Conservation (phyloP, 2,888 invertebrate species). For the Thereva unica region DNA sequence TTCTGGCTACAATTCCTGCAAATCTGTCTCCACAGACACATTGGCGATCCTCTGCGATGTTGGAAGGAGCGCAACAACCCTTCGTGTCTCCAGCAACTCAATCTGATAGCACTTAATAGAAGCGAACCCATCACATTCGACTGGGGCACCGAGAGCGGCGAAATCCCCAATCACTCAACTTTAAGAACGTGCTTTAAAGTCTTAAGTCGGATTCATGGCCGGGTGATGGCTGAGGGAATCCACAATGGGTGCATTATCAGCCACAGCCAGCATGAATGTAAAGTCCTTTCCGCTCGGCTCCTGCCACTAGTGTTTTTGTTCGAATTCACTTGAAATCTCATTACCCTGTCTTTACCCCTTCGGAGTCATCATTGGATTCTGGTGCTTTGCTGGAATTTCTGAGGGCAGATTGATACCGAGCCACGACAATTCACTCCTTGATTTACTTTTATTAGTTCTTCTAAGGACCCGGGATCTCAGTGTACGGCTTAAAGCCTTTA, state of each 20-base stretch:
- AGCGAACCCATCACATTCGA: slow-evolving; percentile 6
- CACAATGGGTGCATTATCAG: slow-evolving; percentile 34
- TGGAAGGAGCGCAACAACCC: background rate
- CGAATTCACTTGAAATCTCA: slow-evolving; percentile 34
- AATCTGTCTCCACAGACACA: too few relatives aligned
- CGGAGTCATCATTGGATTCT: slow-evolving; percentile 23
- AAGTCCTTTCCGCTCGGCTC: slow-evolving; percentile 24
- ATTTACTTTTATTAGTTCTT: slow-evolving; percentile 33
- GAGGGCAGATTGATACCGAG: slow-evolving; percentile 27
- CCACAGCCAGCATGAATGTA: slow-evolving; percentile 29
- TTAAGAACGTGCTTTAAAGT: slow-evolving; percentile 33
- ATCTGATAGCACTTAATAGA: background rate
- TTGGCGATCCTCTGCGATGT: too few relatives aligned
- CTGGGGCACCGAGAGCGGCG: slow-evolving; percentile 13
- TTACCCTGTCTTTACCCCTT: slow-evolving; percentile 22
- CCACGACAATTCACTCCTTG: slow-evolving; percentile 26
- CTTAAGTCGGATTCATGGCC: slow-evolving; percentile 23
- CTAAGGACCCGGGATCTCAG: slow-evolving; percentile 23
- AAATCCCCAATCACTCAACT: slow-evolving; percentile 31
- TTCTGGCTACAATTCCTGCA: too few relatives aligned
- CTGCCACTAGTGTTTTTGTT: slow-evolving; percentile 25
- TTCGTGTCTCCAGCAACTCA: background rate
- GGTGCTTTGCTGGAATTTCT: slow-evolving; percentile 18
- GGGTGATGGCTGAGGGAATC: slow-evolving; percentile 11
- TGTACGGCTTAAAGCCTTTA: slow-evolving; percentile 26